Conservation (phyloP, 2,888 invertebrate genomes). For the Acrobasis consociella region DNA sequence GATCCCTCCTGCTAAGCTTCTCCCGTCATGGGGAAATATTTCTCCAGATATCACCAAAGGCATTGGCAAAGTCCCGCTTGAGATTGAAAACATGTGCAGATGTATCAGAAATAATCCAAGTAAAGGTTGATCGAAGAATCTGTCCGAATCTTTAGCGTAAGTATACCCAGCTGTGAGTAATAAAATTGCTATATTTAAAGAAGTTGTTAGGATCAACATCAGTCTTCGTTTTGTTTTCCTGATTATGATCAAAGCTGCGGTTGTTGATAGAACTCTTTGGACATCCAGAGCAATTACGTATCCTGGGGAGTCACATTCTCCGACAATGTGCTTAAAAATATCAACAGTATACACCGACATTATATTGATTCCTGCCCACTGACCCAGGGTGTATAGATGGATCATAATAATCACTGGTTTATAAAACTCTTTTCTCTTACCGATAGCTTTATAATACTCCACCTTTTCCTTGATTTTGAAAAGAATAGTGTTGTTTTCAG, state of each 20-base stretch:
- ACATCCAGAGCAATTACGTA: conserved; percentile 21
- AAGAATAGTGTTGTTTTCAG: not conserved
- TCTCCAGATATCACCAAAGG: conserved; percentile 77
- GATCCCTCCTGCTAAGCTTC: conserved; percentile 81
- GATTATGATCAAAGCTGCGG: conserved; percentile 29
- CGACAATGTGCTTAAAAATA: conserved; percentile 23
- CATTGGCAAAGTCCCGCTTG: conserved; percentile 31
- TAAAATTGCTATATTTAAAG: conserved; percentile 25
- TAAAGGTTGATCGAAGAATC: conserved; percentile 25
- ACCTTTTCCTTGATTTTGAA: conserved; percentile 17
- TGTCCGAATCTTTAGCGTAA: conserved; percentile 25
- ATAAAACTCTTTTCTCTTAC: conserved; percentile 58
- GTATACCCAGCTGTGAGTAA: conserved; percentile 28
- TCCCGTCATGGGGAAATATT: conserved; percentile 77
- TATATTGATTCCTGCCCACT: conserved; percentile 33
- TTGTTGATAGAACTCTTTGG: conserved; percentile 16
- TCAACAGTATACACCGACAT: conserved; percentile 28
- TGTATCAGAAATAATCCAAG: conserved; percentile 31
- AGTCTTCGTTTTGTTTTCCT: conserved; percentile 29
- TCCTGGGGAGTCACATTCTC: conserved; percentile 7
- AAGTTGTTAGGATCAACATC: conserved; percentile 27
- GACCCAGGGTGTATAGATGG: conserved; percentile 30
- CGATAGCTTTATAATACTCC: conserved; percentile 20
- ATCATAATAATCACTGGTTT: conserved; percentile 59
- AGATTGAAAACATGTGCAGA: conserved; percentile 33